These are phyloP conservation scores for Patella pellucida DNA, from an alignment of 2,888 invertebrate species.

Conservation along the genomic window DNA sequence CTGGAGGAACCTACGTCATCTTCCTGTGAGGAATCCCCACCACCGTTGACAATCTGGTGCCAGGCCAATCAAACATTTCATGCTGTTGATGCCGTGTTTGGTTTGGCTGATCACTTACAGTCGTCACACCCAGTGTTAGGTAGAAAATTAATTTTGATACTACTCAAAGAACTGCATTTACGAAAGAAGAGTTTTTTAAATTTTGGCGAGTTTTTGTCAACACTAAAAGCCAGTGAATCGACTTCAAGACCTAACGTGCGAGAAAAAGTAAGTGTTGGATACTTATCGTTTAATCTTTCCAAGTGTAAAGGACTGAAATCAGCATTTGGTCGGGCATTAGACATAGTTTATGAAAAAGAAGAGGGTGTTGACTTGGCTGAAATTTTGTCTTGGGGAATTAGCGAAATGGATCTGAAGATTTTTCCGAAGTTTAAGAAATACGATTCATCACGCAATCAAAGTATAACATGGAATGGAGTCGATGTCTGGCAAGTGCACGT, in stretches of 20 bases:
- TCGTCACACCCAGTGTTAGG: not conserved
- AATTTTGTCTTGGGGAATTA: not conserved
- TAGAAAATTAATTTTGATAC: not conserved
- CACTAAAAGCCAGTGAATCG: not conserved
- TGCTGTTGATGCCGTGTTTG: not conserved
- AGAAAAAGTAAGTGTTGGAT: conserved; percentile 3
- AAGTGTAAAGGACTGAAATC: not conserved
- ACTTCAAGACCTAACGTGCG: not conserved
- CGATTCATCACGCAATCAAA: not conserved
- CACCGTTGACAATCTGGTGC: not conserved
- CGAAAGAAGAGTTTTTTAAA: not conserved
- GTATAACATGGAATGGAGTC: not conserved
- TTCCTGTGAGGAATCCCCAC: not conserved
- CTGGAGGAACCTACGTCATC: not conserved
- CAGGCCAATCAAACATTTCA: not conserved
- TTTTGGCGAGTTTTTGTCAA: not conserved
- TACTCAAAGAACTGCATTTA: not conserved
- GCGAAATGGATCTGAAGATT: not conserved
- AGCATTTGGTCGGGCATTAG: not conserved
- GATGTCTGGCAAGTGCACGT: not conserved
- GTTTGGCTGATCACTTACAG: not conserved
- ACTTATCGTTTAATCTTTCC: not conserved
- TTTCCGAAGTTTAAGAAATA: not conserved
- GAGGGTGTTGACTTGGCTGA: not conserved
- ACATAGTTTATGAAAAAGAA: not conserved